Base-by-base conservation (phyloP, 2,113 vertebrate genomes). In the Guaruba guarouba region DNA sequence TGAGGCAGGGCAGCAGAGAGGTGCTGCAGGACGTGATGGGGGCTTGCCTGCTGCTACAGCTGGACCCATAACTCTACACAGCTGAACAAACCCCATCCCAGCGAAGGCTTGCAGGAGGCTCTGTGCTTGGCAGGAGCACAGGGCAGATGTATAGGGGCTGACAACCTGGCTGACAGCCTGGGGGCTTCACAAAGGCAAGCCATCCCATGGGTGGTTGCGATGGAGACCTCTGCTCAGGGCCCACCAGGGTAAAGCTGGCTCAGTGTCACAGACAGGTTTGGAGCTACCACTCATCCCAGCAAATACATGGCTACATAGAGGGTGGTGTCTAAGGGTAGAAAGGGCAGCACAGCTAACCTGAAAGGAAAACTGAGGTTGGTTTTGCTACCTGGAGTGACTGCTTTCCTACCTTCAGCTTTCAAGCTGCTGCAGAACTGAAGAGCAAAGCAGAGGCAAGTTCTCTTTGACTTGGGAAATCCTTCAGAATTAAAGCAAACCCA, bases 401-500 rank as follows among this genome's bases (percentile, higher is more conserved):
- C 55, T 93, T 94, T 68, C 51, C 73, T 86, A 37, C 33, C 25
- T 31, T 78, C 61, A 24, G 37, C 41, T 92, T 96, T 89, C 69
- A 48, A 27, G 64, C 62, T 52, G 74, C 52, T 59, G 33, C 52
- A 49, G 66, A 87, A n/a, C 62, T 37, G 55, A 85, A 89, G 84
- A 93, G 89, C 57, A 89, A 96, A 92, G 83, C 28, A 52, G 54
- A 93, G 18, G 67, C 70, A 91, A 95, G 66, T 82, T 94, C 52
- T 75, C 46, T 86, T 59, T 84, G 77, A 88, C 82, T 91, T 43
- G 54, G 67, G 70, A 92, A 93, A 95, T 84, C 89, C 86, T 93
- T 95, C n/a, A 92, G 92, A 97, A 96, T 76, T 74, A 43, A 89
- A 89, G 78, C 44, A 89, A 92, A 63, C 27, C 41, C 13, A 2